Percentiles rank a stretch among this genome's conserved stretches.
Evolutionary conservation across 2,888 invertebrate genomes (phyloP).

Genomic region (Andrena flavipes): DNA sequence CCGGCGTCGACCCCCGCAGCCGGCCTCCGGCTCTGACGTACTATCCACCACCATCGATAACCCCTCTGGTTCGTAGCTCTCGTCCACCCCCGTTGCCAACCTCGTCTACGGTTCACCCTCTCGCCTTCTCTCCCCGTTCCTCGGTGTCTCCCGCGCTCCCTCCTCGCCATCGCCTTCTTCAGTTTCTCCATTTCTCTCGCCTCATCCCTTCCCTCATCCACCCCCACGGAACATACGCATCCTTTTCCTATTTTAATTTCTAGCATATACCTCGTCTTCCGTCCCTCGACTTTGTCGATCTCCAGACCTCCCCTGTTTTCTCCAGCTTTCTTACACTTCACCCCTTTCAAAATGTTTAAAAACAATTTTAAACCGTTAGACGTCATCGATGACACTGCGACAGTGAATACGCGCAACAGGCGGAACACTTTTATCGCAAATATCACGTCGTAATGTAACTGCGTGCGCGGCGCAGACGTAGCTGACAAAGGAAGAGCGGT

Average conservation of each 20-base stretch:
- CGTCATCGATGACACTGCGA: too few species aligned
- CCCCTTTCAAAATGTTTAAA: too few species aligned
- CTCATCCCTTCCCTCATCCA: not conserved
- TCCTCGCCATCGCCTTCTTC: constrained; percentile 3
- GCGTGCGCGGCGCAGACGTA: not conserved
- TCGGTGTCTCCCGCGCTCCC: not conserved
- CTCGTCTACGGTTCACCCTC: constrained; percentile 51
- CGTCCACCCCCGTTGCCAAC: constrained; percentile 60
- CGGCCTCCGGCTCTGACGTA: constrained; percentile 70
- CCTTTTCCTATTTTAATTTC: not conserved
- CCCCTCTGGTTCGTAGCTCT: constrained; percentile 74
- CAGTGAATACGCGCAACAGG: too few species aligned
- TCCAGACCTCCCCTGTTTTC: too few species aligned
- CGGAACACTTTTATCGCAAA: not conserved
- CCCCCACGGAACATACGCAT: not conserved
- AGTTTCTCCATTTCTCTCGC: not conserved
- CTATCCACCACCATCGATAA: constrained; percentile 82
- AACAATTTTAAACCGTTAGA: too few species aligned
- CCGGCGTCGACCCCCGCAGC: constrained; percentile 73
- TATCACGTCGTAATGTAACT: not conserved
- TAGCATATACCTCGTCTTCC: too few species aligned
- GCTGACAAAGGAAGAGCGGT: not conserved
- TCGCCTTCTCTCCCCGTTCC: constrained; percentile 32
- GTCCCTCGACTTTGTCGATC: too few species aligned
- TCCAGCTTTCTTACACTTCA: too few species aligned